Percentiles rank a stretch among this genome's conserved stretches.
These are phyloP conservation scores for Rhinoderma darwinii DNA, from an alignment of 2,113 vertebrate species.

Conservation along the genomic window DNA sequence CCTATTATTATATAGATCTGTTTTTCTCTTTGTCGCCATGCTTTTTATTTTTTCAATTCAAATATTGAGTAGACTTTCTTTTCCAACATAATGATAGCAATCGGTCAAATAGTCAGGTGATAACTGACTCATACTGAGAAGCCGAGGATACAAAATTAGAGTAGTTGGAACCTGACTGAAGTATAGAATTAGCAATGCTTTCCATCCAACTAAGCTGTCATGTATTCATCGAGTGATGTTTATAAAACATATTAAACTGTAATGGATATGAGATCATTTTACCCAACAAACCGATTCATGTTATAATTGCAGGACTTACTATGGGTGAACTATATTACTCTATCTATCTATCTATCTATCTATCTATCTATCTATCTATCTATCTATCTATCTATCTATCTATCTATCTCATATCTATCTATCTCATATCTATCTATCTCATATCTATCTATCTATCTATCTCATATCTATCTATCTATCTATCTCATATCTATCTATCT, in stretches of 20 bases:
- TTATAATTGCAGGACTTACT: too few species aligned
- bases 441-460: too few species aligned
- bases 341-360: too few species aligned
- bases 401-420: too few species aligned
- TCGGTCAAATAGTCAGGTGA: neutral
- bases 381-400: too few species aligned
- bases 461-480: too few species aligned
- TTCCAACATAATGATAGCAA: neutral
- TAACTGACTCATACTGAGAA: neutral
- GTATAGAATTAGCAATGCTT: neutral
- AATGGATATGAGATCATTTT: neutral
- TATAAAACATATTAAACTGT: neutral
- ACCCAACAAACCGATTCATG: too few species aligned
- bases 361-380: too few species aligned
- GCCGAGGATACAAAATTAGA: neutral
- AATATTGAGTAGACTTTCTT: neutral
- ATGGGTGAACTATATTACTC: too few species aligned
- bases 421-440: too few species aligned
- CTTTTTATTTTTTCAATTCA: neutral
- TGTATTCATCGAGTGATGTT: neutral
- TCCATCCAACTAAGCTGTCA: neutral
- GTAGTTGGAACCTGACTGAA: neutral
- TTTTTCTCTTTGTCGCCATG: neutral
- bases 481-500: too few species aligned
- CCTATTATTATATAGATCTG: constrained; percentile 24